A percentile compares a stretch with the other conserved stretches of the same genome.
phyloP scores from a whole-genome alignment of 2,113 vertebrate genomes.

The Tenrec ecaudatus region DNA sequence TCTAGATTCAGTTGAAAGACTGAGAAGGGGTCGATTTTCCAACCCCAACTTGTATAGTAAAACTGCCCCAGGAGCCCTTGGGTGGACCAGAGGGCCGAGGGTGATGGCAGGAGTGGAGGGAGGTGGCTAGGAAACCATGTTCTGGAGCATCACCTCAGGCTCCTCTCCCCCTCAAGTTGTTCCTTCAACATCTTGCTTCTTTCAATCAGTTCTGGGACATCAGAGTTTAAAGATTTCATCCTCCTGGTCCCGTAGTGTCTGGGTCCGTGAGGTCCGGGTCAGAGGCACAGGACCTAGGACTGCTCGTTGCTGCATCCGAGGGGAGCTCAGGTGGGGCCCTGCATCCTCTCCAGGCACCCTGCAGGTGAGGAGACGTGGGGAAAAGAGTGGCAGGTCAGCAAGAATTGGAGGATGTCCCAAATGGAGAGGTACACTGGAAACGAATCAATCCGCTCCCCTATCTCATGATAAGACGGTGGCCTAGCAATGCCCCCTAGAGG shows the following conservation, averaged over 20 bases:
- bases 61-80: constrained; percentile 1
- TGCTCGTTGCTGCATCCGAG: constrained; percentile 81
- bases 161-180: constrained; percentile 46
- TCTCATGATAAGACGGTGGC: neutral
- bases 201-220: constrained; percentile 50
- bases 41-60: neutral
- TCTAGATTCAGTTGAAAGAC: constrained; percentile 45
- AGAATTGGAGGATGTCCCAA: neutral
- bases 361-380: constrained; percentile 31
- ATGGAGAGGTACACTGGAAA: neutral
- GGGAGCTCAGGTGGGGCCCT: constrained; percentile 68
- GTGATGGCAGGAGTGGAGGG: neutral
- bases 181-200: constrained; percentile 56
- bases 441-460: neutral
- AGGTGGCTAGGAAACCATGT: constrained; percentile 40
- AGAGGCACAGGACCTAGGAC: constrained; percentile 88
- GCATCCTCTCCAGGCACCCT: constrained; percentile 86
- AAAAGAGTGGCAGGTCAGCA: neutral
- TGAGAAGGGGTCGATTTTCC: neutral
- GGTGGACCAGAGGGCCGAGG: neutral
- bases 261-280: constrained; percentile 89
- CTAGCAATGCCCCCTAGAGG: neutral
- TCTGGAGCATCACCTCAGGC: constrained; percentile 65
- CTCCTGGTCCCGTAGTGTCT: constrained; percentile 88
- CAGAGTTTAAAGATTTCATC: constrained; percentile 96